Percentiles rank a stretch among this genome's conserved stretches.
Evolutionary conservation across 2,888 invertebrate genomes (phyloP).

Genomic region (Morinoia aosen): DNA sequence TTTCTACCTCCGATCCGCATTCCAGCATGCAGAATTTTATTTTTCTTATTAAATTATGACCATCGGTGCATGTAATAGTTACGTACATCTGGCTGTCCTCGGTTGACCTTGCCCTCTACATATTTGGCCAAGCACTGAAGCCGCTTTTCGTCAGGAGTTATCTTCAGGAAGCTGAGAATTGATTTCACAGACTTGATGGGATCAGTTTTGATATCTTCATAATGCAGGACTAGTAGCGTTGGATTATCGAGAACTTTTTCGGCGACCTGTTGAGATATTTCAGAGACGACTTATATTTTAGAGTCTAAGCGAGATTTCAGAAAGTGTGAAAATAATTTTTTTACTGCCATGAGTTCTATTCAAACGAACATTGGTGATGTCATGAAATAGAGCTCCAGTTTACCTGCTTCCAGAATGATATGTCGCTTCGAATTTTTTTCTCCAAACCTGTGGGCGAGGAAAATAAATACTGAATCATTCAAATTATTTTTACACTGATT

Average conservation of each 20-base stretch:
- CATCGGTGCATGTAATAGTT: background rate
- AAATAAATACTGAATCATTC: no score
- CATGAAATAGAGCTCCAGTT: no score
- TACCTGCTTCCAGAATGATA: no score
- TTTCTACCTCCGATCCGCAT: background rate
- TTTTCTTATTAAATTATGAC: background rate
- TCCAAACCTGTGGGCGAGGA: no score
- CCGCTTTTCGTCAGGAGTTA: background rate
- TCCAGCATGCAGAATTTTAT: no score
- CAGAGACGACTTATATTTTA: no score
- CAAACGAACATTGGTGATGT: no score
- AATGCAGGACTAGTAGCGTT: constrained; percentile 69
- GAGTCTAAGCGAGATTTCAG: no score
- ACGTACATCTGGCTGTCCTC: constrained; percentile 16
- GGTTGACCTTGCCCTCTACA: constrained; percentile 41
- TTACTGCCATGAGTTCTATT: no score
- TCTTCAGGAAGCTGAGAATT: constrained; percentile 44
- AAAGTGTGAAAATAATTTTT: no score
- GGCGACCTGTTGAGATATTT: background rate
- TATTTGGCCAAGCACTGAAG: constrained; percentile 49
- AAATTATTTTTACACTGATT: no score
- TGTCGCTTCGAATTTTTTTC: no score
- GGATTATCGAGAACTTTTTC: background rate
- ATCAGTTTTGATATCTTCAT: constrained; percentile 69
- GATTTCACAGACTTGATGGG: constrained; percentile 16